Conservation (phyloP, 1,140 invertebrate species). For the Megalopta genalis region DNA sequence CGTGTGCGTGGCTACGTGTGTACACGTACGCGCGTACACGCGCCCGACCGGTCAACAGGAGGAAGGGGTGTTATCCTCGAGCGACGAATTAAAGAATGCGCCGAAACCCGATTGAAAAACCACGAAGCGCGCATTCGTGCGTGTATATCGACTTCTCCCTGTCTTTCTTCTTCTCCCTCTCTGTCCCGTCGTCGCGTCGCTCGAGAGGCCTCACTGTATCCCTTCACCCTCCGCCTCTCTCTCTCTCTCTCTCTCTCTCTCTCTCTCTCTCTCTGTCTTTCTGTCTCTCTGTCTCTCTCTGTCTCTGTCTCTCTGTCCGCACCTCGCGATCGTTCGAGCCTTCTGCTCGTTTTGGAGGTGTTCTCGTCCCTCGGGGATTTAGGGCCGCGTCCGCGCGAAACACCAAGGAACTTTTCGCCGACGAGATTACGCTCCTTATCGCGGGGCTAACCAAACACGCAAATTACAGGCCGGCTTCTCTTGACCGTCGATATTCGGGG, state of each 20-base stretch:
- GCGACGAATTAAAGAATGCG: slow-evolving; percentile 73
- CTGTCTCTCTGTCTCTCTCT: not conserved
- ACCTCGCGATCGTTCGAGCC: slow-evolving; percentile 4
- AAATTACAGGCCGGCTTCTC: slow-evolving; percentile 7
- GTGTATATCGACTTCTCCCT: slow-evolving; percentile 44
- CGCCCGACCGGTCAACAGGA: not conserved
- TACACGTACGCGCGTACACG: slow-evolving; percentile 16
- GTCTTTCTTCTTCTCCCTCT: not conserved
- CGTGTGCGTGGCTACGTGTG: slow-evolving; percentile 39
- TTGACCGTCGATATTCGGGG: not conserved
- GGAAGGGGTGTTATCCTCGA: slow-evolving; percentile 68
- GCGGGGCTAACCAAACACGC: not conserved
- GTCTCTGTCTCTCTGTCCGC: not conserved
- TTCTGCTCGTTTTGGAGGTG: slow-evolving; percentile 36
- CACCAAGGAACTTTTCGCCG: slow-evolving; percentile 40
- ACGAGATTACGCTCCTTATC: not conserved
- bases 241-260: slow-evolving; percentile 29
- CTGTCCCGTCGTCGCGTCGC: not conserved
- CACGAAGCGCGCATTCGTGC: slow-evolving; percentile 62
- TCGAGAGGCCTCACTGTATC: no score
- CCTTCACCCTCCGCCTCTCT: slow-evolving; percentile 20
- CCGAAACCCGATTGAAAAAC: slow-evolving; percentile 69
- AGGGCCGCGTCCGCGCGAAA: slow-evolving; percentile 40
- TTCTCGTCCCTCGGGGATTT: slow-evolving; percentile 47
- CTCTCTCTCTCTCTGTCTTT: not conserved